Evolutionary conservation across 1,140 invertebrate species (phyloP).

Genomic region (Trichoplusia ni): DNA sequence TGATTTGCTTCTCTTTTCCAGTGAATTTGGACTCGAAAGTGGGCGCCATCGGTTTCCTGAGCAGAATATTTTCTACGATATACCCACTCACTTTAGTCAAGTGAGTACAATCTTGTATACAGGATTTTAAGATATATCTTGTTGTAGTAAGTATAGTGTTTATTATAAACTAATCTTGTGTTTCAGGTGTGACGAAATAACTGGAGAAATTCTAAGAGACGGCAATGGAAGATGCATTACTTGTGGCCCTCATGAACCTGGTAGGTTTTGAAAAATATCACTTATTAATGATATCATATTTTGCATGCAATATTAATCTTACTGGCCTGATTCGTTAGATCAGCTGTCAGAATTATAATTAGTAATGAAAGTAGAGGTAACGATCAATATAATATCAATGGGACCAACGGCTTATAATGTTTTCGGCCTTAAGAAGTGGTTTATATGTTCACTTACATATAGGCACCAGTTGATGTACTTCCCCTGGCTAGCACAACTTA

Average conservation of each 20-base stretch:
- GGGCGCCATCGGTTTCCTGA: conserved; percentile 96
- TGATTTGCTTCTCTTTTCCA: no score
- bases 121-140: neutral
- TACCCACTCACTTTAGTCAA: conserved; percentile 89
- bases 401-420: no score
- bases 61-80: conserved; percentile 83
- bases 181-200: conserved; percentile 88
- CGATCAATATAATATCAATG: no score
- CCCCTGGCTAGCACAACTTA: neutral
- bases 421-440: no score
- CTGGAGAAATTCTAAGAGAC: conserved; percentile 89
- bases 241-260: conserved; percentile 88
- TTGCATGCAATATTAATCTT: no score
- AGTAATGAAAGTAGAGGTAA: no score
- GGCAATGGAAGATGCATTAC: conserved; percentile 89
- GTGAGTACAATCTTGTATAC: conserved; percentile 58
- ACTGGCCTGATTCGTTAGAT: no score
- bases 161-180: conserved; percentile 17
- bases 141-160: no score
- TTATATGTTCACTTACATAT: no score
- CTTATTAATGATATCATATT: no score
- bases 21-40: conserved; percentile 93
- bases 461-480: no score
- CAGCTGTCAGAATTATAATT: no score
- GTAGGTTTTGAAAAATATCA: conserved; percentile 50